These are phyloP conservation scores for Rhinolophus sinicus DNA, from an alignment of 2,113 vertebrate genomes.

Conservation along the genomic window DNA sequence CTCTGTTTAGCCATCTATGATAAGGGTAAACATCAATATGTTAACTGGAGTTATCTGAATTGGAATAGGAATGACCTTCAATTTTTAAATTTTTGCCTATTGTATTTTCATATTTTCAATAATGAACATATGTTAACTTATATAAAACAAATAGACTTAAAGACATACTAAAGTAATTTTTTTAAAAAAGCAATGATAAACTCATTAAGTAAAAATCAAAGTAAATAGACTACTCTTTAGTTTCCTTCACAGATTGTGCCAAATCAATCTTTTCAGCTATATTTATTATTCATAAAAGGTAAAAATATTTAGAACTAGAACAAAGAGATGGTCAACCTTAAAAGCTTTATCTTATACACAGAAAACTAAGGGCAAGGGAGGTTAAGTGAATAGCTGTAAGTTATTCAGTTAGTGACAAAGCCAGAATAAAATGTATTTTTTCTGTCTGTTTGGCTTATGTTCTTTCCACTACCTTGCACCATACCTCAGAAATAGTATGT, in stretches of 20 bases:
- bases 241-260: background rate
- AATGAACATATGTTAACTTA: background rate
- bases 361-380: background rate
- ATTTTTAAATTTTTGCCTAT: background rate
- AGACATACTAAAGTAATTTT: background rate
- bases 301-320: background rate
- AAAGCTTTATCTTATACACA: background rate
- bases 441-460: background rate
- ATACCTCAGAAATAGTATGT: background rate
- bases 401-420: background rate
- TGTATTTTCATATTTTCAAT: background rate
- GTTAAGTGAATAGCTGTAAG: background rate
- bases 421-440: background rate
- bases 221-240: background rate
- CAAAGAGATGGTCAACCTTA: background rate
- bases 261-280: background rate
- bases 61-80: background rate
- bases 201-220: background rate
- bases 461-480: background rate
- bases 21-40: background rate
- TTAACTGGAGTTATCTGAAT: background rate
- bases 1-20: background rate
- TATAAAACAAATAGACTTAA: background rate
- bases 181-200: background rate
- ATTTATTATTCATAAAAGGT: background rate